phyloP scores from a whole-genome alignment of 2,113 vertebrate species.

The Myiozetetes cayanensis region DNA sequence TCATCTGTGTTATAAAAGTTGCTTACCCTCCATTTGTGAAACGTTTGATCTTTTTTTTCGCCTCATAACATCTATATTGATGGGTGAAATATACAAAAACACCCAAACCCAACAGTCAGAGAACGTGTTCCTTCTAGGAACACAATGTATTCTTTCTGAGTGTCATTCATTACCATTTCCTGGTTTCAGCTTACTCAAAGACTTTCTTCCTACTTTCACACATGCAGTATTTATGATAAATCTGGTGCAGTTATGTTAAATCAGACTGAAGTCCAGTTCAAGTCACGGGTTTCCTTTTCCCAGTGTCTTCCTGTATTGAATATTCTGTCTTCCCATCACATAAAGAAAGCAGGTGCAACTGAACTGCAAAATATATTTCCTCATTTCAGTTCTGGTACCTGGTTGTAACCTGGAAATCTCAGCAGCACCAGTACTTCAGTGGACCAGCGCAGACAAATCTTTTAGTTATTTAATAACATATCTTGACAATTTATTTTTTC shows the following conservation, averaged over 20 bases:
- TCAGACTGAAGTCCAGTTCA: not conserved
- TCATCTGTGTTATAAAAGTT: not conserved
- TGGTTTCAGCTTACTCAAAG: not conserved
- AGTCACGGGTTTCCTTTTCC: not conserved
- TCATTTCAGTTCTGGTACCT: not conserved
- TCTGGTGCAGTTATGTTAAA: not conserved
- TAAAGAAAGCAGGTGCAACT: not conserved
- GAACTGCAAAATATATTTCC: not conserved
- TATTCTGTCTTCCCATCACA: not conserved
- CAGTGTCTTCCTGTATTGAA: not conserved
- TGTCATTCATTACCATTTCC: not conserved
- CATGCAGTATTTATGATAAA: not conserved
- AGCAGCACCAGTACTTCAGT: not conserved
- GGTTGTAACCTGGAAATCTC: not conserved
- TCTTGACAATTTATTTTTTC: not conserved
- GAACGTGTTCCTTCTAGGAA: not conserved
- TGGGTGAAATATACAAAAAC: not conserved
- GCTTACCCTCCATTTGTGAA: not conserved
- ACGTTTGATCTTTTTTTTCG: not conserved
- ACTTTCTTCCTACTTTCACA: not conserved
- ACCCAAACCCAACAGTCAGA: not conserved
- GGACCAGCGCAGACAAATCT: not conserved
- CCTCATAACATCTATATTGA: not conserved
- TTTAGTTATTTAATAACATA: not conserved
- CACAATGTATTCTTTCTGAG: not conserved